These are phyloP conservation scores for Cololabis saira DNA, from an alignment of 2,113 vertebrate species.

Conservation along the genomic window DNA sequence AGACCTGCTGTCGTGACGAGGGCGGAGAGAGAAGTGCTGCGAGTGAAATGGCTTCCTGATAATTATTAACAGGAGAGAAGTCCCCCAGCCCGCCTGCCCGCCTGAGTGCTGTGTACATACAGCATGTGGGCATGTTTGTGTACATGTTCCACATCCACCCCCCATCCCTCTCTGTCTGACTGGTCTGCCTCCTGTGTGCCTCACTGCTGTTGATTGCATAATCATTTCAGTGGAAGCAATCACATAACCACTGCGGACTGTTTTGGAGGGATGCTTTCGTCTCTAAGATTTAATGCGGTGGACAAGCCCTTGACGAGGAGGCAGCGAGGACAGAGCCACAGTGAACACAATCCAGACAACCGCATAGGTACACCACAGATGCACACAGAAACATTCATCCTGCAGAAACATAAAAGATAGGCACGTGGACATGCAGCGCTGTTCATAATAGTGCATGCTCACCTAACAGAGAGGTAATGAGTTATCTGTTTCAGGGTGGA, in stretches of 20 bases:
- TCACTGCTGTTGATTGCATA: constrained; percentile 67
- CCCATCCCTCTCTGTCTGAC: constrained; percentile 6
- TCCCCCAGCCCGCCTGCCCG: constrained; percentile 45
- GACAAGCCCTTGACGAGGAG: constrained; percentile 44
- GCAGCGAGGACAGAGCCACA: constrained; percentile 21
- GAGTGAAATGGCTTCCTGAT: constrained; percentile 72
- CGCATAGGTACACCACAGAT: constrained; percentile 11
- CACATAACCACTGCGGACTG: constrained; percentile 65
- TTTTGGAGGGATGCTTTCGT: constrained; percentile 44
- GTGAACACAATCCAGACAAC: constrained; percentile 20
- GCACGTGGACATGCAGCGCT: constrained; percentile 13
- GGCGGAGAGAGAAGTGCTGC: constrained; percentile 60
- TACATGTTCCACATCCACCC: constrained; percentile 16
- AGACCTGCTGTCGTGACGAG: constrained; percentile 67
- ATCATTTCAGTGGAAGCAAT: constrained; percentile 72
- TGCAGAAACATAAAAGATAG: constrained; percentile 20
- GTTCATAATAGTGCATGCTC: constrained; percentile 16
- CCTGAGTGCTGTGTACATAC: constrained; percentile 27
- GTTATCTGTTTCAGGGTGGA: constrained; percentile 61
- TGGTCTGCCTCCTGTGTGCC: constrained; percentile 10
- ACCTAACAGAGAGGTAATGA: constrained; percentile 64
- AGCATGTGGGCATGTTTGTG: constrained; percentile 30
- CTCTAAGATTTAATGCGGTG: constrained; percentile 33
- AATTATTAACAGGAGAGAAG: constrained; percentile 74
- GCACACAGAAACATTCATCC: constrained; percentile 7